These are phyloP conservation scores for Bos indicus DNA, from an alignment of 2,113 vertebrate genomes.

Conservation along the genomic window DNA sequence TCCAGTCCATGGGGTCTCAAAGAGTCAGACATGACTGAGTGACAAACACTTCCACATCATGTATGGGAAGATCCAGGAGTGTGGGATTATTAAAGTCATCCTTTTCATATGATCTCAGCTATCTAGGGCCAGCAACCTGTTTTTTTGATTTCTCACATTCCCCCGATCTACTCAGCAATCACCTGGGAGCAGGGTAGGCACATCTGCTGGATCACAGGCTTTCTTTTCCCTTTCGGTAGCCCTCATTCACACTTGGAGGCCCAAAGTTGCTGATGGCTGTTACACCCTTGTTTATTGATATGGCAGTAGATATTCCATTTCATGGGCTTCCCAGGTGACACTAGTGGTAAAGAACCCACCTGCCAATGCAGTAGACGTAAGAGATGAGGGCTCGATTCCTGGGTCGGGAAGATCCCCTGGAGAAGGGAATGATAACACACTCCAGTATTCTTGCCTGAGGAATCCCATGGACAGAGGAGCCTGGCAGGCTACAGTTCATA, in stretches of 20 bases:
- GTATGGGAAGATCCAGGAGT: neutral
- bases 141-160: neutral
- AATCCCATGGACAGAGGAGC: neutral
- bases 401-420: neutral
- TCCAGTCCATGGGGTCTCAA: neutral
- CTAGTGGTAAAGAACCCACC: neutral
- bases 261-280: neutral
- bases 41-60: neutral
- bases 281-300: neutral
- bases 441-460: neutral
- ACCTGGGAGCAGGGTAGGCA: neutral
- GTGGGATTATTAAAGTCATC: neutral
- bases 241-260: neutral
- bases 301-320: neutral
- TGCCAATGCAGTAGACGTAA: neutral
- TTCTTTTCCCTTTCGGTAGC: neutral
- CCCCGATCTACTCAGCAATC: neutral
- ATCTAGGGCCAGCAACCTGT: neutral
- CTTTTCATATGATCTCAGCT: neutral
- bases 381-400: neutral
- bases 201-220: neutral
- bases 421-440: neutral
- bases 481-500: neutral
- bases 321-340: neutral
- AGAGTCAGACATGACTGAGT: neutral